Evolutionary conservation across 1,140 invertebrate genomes (phyloP).

Genomic region (Drosophila sp.): DNA sequence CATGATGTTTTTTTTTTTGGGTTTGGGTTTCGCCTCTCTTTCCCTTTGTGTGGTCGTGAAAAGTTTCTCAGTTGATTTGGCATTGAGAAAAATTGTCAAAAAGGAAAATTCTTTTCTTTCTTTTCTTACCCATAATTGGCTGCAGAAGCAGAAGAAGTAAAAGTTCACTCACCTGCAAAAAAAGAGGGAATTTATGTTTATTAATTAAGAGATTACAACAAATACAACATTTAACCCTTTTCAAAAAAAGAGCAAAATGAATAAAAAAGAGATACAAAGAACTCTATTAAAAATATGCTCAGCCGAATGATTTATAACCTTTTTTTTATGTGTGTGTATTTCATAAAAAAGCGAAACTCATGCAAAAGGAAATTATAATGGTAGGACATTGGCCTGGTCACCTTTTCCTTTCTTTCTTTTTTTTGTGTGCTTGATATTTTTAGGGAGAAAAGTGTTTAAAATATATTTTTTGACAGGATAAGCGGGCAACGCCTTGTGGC

Average conservation of each 20-base stretch:
- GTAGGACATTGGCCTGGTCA: constrained; percentile 66
- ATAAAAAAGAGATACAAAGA: constrained; percentile 41
- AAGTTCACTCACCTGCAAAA: constrained; percentile 66
- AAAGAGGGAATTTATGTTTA: constrained; percentile 57
- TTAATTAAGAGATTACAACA: constrained; percentile 73
- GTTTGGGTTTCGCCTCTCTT: neutral
- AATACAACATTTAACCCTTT: constrained; percentile 55
- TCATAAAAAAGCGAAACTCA: constrained; percentile 48
- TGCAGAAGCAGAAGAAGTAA: neutral
- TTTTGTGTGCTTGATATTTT: constrained; percentile 28
- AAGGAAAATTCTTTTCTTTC: neutral
- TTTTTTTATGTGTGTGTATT: constrained; percentile 40
- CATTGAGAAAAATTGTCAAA: constrained; percentile 20
- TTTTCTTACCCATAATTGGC: constrained; percentile 11
- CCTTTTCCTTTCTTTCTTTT: constrained; percentile 34
- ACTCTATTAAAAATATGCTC: constrained; percentile 78
- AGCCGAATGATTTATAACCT: constrained; percentile 70
- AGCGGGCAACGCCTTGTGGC: constrained; percentile 51
- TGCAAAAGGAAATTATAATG: constrained; percentile 61
- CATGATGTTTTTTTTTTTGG: constrained; percentile 53
- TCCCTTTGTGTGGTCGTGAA: constrained; percentile 54
- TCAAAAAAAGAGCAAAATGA: constrained; percentile 38
- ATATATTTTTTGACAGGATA: constrained; percentile 67
- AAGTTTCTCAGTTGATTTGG: constrained; percentile 54
- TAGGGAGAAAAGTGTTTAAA: constrained; percentile 64